These are phyloP conservation scores for Sphecodes monilicornis DNA, from an alignment of 2,888 invertebrate species.

Conservation along the genomic window DNA sequence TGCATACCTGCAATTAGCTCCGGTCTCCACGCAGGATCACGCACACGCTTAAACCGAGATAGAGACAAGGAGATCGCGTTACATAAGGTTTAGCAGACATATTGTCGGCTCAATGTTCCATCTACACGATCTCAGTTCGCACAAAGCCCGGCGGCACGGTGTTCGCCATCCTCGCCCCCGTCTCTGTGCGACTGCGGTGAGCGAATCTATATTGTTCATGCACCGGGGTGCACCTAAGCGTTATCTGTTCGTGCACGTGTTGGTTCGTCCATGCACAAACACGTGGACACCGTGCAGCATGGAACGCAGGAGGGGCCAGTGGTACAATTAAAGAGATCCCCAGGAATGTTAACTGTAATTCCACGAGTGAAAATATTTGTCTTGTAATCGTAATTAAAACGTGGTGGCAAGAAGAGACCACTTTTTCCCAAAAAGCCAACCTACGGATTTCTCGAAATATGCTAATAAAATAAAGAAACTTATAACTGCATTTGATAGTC, in stretches of 20 bases:
- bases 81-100: constrained; percentile 66
- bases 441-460: no score
- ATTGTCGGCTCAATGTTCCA: constrained; percentile 62
- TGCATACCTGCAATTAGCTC: constrained; percentile 10
- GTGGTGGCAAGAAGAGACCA: no score
- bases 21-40: constrained; percentile 17
- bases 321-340: constrained; percentile 8
- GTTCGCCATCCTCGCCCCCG: not conserved
- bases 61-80: constrained; percentile 65
- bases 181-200: constrained; percentile 10
- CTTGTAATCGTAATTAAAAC: not conserved
- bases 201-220: constrained; percentile 50
- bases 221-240: constrained; percentile 45
- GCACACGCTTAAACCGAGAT: constrained; percentile 30
- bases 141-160: constrained; percentile 54
- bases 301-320: not conserved
- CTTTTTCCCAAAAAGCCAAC: no score
- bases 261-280: constrained; percentile 19
- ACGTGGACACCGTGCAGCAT: not conserved
- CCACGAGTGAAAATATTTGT: not conserved
- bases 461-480: no score
- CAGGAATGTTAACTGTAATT: constrained; percentile 11
- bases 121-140: constrained; percentile 61
- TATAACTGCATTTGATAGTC: no score
- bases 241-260: constrained; percentile 50